A percentile compares a stretch with the other conserved stretches of the same genome.
Conservation (phyloP, 2,888 invertebrate species). For the Polyploca ridens region DNA sequence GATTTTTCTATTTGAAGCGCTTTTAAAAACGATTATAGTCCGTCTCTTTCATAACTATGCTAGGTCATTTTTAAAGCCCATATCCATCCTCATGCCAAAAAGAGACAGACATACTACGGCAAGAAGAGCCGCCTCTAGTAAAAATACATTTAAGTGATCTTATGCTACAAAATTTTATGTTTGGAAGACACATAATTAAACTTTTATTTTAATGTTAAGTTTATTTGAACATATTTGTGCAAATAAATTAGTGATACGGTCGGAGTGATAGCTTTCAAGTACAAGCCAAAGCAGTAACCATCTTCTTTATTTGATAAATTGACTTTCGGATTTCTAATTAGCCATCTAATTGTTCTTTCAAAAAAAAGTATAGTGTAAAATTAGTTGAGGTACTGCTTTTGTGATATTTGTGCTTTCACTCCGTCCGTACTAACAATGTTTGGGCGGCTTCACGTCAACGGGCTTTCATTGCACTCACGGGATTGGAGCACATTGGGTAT, state of each 20-base stretch:
- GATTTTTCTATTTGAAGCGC: too few species aligned
- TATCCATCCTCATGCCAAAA: too few species aligned
- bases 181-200: not conserved
- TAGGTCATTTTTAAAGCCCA: too few species aligned
- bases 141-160: too few species aligned
- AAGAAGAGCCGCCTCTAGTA: too few species aligned
- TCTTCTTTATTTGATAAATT: not conserved
- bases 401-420: not conserved
- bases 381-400: conserved; percentile 1
- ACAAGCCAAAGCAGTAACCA: not conserved
- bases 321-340: too few species aligned
- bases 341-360: too few species aligned
- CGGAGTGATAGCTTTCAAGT: not conserved
- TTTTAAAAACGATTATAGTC: not conserved
- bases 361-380: not conserved
- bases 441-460: conserved; percentile 40
- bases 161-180: too few species aligned
- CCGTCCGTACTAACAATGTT: not conserved
- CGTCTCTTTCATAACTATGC: not conserved
- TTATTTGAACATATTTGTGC: not conserved
- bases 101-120: too few species aligned
- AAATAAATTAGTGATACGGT: not conserved
- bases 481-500: conserved; percentile 52
- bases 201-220: not conserved
- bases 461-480: conserved; percentile 65